A percentile compares a stretch with the other conserved stretches of the same genome.
phyloP scores from a whole-genome alignment of 2,797 vertebrate genomes.

The Megalops cyprinoides region DNA sequence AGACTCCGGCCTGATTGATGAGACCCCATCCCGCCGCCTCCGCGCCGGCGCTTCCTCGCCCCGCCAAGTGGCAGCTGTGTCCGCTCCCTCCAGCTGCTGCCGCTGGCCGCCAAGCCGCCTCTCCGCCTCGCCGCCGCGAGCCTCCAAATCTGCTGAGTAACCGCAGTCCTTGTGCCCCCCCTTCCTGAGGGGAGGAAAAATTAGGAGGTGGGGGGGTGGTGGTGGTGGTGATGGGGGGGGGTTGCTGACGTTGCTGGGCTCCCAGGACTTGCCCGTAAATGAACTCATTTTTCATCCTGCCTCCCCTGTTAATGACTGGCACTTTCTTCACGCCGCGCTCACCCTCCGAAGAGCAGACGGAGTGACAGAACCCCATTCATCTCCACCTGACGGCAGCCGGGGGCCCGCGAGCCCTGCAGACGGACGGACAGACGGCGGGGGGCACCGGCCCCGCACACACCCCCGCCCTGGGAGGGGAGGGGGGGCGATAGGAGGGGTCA shows the following conservation, averaged over 20 bases:
- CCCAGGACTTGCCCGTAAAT: constrained; percentile 96
- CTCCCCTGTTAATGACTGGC: constrained; percentile 96
- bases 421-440: constrained; percentile 17
- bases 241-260: constrained; percentile 83
- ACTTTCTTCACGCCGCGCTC: constrained; percentile 87
- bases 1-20: constrained; percentile 61
- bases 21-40: constrained; percentile 54
- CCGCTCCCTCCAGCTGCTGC: constrained; percentile 47
- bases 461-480: background rate
- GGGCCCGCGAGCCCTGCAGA: constrained; percentile 43
- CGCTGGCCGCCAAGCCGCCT: constrained; percentile 39
- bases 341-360: constrained; percentile 92
- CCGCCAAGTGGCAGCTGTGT: constrained; percentile 32
- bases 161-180: constrained; percentile 31
- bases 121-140: constrained; percentile 47
- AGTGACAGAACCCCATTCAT: constrained; percentile 86
- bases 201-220: constrained; percentile 26
- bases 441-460: constrained; percentile 37
- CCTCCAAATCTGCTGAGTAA: constrained; percentile 79
- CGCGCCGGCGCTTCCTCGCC: constrained; percentile 48
- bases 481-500: background rate
- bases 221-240: constrained; percentile 30
- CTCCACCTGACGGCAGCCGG: constrained; percentile 62
- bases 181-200: constrained; percentile 34
- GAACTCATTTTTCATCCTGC: constrained; percentile 99